Base-by-base conservation (phyloP, 2,888 invertebrate species). In the Nemoura dubitans region DNA sequence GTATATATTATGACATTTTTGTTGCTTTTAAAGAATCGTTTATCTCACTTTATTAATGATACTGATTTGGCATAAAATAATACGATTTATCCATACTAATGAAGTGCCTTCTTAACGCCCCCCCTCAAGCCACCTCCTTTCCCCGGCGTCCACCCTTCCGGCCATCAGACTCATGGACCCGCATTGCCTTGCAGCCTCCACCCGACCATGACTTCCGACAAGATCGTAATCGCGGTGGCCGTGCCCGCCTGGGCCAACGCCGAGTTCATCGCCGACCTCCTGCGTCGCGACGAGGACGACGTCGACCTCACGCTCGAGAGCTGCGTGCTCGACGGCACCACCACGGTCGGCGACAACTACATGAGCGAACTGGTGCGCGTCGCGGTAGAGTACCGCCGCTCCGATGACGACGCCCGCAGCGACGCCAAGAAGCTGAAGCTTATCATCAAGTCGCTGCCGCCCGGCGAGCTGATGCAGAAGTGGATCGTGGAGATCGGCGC, bases 391-490 rank as follows among this genome's bases (percentile, higher is more conserved):
- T 87, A 86, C 36, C 36, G 36, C 36, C 36, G 21, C 25, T 5
- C 43, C 28, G 84, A 16, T 14, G 27, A 84, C 59, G 29, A 42
- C 43, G 85, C 87, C 10, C 27, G 82, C 1, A 59, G 76, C 6
- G 59, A 21, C 21, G 16, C 25, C 14, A 43, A 85, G 16, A n/a
- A 16, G 26, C 59, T 43, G 16, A 29, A 59, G 26, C 81, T 88
- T 76, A 85, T 88, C 25, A 86, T 87, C 7, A 88, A 88, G 86
- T 28, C 85, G 10, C 85, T 87, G 3, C 88, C 88, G 14, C 59
- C 25, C 0, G 85, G 86, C 10, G 86, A 87, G 77, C 30, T 87
- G 42, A 86, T 87, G 80, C 83, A 86, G 76, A 36, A 85, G n/a
- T 86, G 82, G 82, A 76, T 87, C 16, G 27, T 25, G 25, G 86